phyloP scores from a whole-genome alignment of 2,888 invertebrate genomes.

The Trypoxylon attenuatum region DNA sequence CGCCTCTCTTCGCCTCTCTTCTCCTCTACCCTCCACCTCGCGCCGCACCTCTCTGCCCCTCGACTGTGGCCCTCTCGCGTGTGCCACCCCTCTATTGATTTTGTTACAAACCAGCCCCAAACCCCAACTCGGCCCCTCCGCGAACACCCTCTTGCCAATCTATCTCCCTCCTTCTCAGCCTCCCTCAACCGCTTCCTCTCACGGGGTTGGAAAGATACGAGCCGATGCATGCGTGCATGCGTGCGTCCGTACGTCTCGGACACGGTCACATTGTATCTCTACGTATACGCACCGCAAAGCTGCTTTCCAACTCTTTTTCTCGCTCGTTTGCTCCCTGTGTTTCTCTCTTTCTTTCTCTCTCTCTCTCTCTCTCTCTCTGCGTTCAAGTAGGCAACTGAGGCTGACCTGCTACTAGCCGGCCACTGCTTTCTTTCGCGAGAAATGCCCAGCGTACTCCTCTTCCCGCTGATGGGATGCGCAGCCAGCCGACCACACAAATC shows the following conservation, averaged over 20 bases:
- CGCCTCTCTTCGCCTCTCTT: conserved; percentile 22
- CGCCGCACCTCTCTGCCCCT: conserved; percentile 43
- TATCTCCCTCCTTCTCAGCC: neutral
- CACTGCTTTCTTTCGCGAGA: neutral
- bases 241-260: neutral
- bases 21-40: conserved; percentile 28
- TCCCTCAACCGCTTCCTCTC: conserved; percentile 48
- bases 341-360: too few species aligned
- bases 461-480: neutral
- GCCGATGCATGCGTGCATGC: conserved; percentile 61
- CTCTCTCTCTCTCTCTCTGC: too few species aligned
- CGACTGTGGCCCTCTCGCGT: conserved; percentile 69
- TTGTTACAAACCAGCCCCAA: conserved; percentile 73
- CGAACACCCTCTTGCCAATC: too few species aligned
- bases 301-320: too few species aligned
- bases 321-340: too few species aligned
- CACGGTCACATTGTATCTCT: neutral
- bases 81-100: conserved; percentile 75
- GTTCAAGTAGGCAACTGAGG: too few species aligned
- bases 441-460: neutral
- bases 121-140: conserved; percentile 62
- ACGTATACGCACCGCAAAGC: neutral
- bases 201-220: conserved; percentile 60
- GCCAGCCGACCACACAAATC: too few species aligned
- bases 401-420: neutral